Evolutionary conservation across 2,888 invertebrate genomes (phyloP).

Genomic region (Scaptomyza tumidula): DNA sequence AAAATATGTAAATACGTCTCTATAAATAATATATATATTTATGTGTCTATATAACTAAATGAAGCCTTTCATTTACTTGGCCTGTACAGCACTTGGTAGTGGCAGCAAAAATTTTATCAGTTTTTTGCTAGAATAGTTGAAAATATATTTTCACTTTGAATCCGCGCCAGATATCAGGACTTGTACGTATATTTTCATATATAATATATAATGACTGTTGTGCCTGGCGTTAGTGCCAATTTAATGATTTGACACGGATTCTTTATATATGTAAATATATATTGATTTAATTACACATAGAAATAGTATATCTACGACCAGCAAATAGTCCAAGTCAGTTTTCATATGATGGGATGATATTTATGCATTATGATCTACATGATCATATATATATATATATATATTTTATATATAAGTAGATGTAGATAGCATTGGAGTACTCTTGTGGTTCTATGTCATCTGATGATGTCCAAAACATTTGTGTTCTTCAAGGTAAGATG

Average conservation of each 20-base stretch:
- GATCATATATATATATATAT: slow-evolving; percentile 5
- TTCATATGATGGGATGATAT: slow-evolving; percentile 30
- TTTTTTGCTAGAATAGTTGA: slow-evolving; percentile 44
- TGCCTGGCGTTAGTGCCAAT: slow-evolving; percentile 26
- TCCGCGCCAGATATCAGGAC: slow-evolving; percentile 33
- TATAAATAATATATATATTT: slow-evolving; percentile 70
- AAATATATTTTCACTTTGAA: slow-evolving; percentile 30
- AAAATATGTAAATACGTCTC: slow-evolving; percentile 79
- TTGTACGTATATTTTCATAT: slow-evolving; percentile 28
- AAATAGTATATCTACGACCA: slow-evolving; percentile 61
- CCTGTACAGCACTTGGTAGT: slow-evolving; percentile 76
- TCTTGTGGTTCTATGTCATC: slow-evolving; percentile 22
- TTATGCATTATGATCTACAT: slow-evolving; percentile 33
- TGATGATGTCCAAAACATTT: slow-evolving; percentile 26
- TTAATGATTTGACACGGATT: slow-evolving; percentile 41
- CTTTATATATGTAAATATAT: slow-evolving; percentile 32
- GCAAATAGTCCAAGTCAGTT: slow-evolving; percentile 59
- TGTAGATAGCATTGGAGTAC: slow-evolving; percentile 32
- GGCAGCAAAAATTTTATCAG: slow-evolving; percentile 53
- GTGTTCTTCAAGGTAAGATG: slow-evolving; percentile 19
- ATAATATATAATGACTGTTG: slow-evolving; percentile 43
- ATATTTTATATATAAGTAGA: slow-evolving; percentile 7
- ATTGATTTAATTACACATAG: slow-evolving; percentile 32
- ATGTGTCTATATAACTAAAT: slow-evolving; percentile 68
- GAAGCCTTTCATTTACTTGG: slow-evolving; percentile 78